phyloP scores from a whole-genome alignment of 2,113 vertebrate species.

The Panurus biarmicus region DNA sequence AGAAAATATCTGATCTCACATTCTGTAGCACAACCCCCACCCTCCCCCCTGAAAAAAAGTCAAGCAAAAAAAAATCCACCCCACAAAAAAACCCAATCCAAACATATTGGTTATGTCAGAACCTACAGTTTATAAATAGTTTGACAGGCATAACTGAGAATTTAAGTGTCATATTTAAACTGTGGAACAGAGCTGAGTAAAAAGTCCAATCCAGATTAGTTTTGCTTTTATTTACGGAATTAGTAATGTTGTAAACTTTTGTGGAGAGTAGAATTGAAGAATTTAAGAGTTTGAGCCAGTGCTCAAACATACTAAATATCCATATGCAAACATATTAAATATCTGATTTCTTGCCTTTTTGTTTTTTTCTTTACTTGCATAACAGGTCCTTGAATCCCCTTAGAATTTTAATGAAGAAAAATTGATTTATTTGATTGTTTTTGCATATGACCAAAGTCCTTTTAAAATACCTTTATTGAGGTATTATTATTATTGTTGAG shows the following conservation, averaged over 20 bases:
- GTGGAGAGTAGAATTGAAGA: background rate
- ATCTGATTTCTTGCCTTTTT: background rate
- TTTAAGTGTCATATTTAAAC: background rate
- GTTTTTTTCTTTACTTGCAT: background rate
- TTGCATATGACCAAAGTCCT: background rate
- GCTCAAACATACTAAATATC: background rate
- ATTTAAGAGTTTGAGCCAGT: background rate
- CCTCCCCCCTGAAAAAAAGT: background rate
- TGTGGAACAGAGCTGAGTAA: background rate
- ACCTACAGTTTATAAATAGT: background rate
- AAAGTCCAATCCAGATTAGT: accelerated
- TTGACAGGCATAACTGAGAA: background rate
- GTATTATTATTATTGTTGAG: too few relatives aligned
- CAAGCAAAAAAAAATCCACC: background rate
- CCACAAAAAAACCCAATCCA: too few relatives aligned
- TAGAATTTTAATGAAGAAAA: background rate
- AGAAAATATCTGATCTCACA: background rate
- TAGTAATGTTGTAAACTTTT: background rate
- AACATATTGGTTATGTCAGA: background rate
- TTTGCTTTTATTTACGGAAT: background rate
- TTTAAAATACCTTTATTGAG: background rate
- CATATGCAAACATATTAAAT: background rate
- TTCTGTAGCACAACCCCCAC: background rate
- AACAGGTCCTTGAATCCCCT: background rate
- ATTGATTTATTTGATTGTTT: background rate